Conservation (phyloP, 2,797 vertebrate genomes). For the Gephyroberyx darwinii region DNA sequence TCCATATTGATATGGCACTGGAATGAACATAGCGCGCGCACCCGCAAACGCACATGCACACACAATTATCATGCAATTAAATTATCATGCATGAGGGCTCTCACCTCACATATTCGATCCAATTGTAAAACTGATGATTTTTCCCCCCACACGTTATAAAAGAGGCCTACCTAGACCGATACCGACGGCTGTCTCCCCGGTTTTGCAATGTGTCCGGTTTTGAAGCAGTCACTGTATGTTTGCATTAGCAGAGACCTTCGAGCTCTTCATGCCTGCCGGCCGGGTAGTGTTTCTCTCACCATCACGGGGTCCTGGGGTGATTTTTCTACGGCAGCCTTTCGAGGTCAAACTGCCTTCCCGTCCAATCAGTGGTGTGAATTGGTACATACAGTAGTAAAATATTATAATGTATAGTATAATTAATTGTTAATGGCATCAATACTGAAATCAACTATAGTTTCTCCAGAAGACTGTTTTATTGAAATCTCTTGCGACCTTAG, state of each 20-base stretch:
- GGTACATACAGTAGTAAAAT: too few relatives aligned
- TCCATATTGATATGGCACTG: constrained; percentile 60
- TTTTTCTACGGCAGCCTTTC: constrained; percentile 10
- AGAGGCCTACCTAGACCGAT: neutral
- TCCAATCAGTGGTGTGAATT: neutral
- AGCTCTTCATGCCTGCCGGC: too few relatives aligned
- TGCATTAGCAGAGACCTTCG: too few relatives aligned
- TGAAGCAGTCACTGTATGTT: too few relatives aligned
- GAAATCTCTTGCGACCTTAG: too few relatives aligned
- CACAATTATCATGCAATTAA: constrained; percentile 46
- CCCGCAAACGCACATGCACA: neutral
- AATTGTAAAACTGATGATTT: neutral
- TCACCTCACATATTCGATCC: neutral
- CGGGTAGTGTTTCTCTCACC: too few relatives aligned
- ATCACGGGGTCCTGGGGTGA: too few relatives aligned
- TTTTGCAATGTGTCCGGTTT: neutral
- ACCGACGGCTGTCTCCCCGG: neutral
- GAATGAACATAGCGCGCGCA: constrained; percentile 5
- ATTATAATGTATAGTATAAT: too few relatives aligned
- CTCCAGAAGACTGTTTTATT: too few relatives aligned
- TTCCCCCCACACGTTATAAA: neutral
- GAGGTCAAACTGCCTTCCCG: constrained; percentile 3
- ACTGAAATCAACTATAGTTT: too few relatives aligned
- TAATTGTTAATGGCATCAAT: too few relatives aligned
- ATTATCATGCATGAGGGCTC: constrained; percentile 53